phyloP scores from a whole-genome alignment of 37 sponge, comb jelly and placozoan genomes.

The Cliona cf. orientalis region DNA sequence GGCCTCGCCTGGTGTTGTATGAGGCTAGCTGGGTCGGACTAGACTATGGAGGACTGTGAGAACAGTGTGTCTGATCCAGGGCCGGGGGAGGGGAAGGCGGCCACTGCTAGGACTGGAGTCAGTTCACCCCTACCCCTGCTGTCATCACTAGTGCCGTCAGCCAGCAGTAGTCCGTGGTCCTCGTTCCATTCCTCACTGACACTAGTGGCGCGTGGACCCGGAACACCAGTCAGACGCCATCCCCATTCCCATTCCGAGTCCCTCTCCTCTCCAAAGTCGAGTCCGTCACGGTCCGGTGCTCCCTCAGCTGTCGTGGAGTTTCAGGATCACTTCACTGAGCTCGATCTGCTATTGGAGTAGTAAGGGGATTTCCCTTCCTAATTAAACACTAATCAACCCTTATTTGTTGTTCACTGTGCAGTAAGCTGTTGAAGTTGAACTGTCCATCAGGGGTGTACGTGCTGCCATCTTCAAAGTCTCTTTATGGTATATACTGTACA shows the following conservation, averaged over 20 bases:
- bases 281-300: not conserved
- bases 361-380: not conserved
- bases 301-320: constrained; percentile 2
- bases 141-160: not conserved
- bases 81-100: too few relatives aligned
- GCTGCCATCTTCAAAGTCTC: constrained; percentile 57
- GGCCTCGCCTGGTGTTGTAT: too few relatives aligned
- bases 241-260: not conserved
- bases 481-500: constrained; percentile 38
- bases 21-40: too few relatives aligned
- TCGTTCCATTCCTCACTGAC: constrained; percentile 24
- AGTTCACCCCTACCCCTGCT: not conserved
- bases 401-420: not conserved
- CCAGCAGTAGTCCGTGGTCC: constrained; percentile 36
- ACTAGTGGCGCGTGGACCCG: constrained; percentile 17
- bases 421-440: constrained; percentile 52
- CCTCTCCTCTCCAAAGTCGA: not conserved
- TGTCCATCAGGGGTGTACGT: constrained; percentile 58
- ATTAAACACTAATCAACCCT: not conserved
- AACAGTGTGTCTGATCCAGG: too few relatives aligned
- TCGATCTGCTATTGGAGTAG: constrained; percentile 59
- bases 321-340: constrained; percentile 11
- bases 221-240: constrained; percentile 37
- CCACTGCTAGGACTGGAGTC: too few relatives aligned
- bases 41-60: too few relatives aligned